These are phyloP conservation scores for Drosophila eugracilis DNA, from an alignment of 1,140 invertebrate species.

Conservation along the genomic window DNA sequence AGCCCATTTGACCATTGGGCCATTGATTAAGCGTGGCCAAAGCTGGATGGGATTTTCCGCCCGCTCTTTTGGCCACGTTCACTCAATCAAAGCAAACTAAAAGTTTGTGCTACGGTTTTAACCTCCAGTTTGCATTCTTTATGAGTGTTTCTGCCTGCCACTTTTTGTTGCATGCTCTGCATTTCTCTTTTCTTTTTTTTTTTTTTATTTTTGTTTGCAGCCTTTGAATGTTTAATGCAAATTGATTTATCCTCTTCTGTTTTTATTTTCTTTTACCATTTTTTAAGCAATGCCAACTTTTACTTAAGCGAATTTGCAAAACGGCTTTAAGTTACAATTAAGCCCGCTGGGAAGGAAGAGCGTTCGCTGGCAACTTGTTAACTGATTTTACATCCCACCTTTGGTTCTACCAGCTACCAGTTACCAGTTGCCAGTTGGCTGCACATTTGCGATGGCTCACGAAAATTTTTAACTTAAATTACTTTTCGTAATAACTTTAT, in stretches of 20 bases:
- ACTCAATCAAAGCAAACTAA: constrained; percentile 64
- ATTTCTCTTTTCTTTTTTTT: constrained; percentile 24
- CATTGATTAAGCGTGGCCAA: constrained; percentile 80
- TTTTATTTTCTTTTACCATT: constrained; percentile 7
- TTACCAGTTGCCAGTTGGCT: constrained; percentile 66
- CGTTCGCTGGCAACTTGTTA: constrained; percentile 71
- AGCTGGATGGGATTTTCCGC: constrained; percentile 5
- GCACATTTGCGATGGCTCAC: constrained; percentile 74
- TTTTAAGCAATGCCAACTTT: constrained; percentile 27
- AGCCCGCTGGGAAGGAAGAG: constrained; percentile 23
- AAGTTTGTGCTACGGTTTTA: constrained; percentile 58
- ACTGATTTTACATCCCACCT: constrained; percentile 68
- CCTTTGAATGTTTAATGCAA: constrained; percentile 61
- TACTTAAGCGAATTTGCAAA: constrained; percentile 47
- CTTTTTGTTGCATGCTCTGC: constrained; percentile 10
- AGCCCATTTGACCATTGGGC: constrained; percentile 65
- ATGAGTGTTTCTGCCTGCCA: constrained; percentile 35
- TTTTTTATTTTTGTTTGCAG: constrained; percentile 3
- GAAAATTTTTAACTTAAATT: constrained; percentile 83
- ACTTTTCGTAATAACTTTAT: constrained; percentile 83
- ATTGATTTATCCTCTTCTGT: constrained; percentile 60
- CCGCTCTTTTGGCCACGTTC: constrained; percentile 29
- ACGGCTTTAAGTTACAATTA: constrained; percentile 70
- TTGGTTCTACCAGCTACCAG: constrained; percentile 9
- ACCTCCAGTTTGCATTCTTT: constrained; percentile 67